Evolutionary conservation across 2,888 invertebrate species (phyloP).

Genomic region (Xanthorhoe spadicearia): DNA sequence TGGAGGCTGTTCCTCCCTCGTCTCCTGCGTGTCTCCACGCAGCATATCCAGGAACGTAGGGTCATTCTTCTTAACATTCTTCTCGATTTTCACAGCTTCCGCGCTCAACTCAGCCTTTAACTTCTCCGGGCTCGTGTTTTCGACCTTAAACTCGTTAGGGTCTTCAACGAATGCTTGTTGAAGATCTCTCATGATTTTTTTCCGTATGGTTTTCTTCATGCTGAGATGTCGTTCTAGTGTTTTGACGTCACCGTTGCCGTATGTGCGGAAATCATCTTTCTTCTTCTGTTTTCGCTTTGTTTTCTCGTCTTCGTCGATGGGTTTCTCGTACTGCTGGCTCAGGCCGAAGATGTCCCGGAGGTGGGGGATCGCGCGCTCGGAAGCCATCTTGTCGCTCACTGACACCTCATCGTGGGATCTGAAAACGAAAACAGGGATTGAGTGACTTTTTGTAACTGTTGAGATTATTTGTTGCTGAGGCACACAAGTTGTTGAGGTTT

Average conservation of each 20-base stretch:
- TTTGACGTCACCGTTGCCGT: slow-evolving; percentile 88
- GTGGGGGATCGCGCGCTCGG: slow-evolving; percentile 91
- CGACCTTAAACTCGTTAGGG: slow-evolving; percentile 89
- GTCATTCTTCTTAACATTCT: slow-evolving; percentile 81
- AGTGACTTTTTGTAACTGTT: slow-evolving; percentile 34
- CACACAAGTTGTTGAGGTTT: neutral
- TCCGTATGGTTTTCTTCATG: slow-evolving; percentile 94
- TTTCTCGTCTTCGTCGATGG: slow-evolving; percentile 79
- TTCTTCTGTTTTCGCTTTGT: slow-evolving; percentile 86
- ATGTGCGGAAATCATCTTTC: slow-evolving; percentile 88
- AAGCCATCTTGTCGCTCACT: slow-evolving; percentile 84
- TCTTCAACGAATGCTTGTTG: slow-evolving; percentile 90
- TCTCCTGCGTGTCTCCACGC: slow-evolving; percentile 83
- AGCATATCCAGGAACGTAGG: slow-evolving; percentile 88
- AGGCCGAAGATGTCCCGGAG: slow-evolving; percentile 90
- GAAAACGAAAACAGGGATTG: slow-evolving; percentile 60
- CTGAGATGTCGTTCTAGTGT: slow-evolving; percentile 92
- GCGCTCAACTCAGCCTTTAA: slow-evolving; percentile 88
- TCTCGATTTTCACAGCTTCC: slow-evolving; percentile 87
- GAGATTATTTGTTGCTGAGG: slow-evolving; percentile 38
- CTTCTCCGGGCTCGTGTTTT: slow-evolving; percentile 88
- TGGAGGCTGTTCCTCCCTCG: slow-evolving; percentile 76
- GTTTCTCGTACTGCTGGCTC: slow-evolving; percentile 82
- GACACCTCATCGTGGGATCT: slow-evolving; percentile 77
- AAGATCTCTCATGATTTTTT: slow-evolving; percentile 93